phyloP scores from a whole-genome alignment of 1,140 invertebrate genomes.

The Lasaia peninsularis region DNA sequence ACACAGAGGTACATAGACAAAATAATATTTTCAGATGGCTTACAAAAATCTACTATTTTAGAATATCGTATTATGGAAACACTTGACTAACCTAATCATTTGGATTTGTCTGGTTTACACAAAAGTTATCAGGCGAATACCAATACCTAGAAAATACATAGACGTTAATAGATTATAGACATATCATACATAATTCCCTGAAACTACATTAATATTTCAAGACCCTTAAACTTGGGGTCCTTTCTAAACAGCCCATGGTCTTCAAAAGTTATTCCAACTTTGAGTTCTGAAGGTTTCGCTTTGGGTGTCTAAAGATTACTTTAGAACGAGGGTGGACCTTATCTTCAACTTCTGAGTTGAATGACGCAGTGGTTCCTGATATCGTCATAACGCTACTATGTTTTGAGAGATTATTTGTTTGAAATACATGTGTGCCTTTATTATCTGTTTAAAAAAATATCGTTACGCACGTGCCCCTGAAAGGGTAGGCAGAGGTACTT shows the following conservation, averaged over 20 bases:
- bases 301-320: constrained; percentile 63
- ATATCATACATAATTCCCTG: constrained; percentile 67
- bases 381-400: constrained; percentile 21
- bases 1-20: no score
- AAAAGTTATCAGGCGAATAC: background rate
- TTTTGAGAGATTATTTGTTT: constrained; percentile 1
- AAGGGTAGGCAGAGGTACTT: no score
- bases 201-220: constrained; percentile 76
- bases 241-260: constrained; percentile 76
- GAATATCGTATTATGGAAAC: no score
- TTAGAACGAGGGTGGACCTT: constrained; percentile 47
- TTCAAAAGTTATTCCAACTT: constrained; percentile 76
- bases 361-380: constrained; percentile 57
- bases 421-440: background rate
- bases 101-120: no score
- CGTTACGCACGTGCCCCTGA: no score
- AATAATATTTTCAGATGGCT: no score
- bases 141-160: background rate
- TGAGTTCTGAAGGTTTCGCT: constrained; percentile 50
- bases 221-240: constrained; percentile 56
- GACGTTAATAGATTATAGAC: constrained; percentile 12
- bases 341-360: constrained; percentile 50
- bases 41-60: no score
- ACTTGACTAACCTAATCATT: no score
- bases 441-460: no score